Conservation (phyloP, 1,140 invertebrate genomes). For the Callitettix versicolor region DNA sequence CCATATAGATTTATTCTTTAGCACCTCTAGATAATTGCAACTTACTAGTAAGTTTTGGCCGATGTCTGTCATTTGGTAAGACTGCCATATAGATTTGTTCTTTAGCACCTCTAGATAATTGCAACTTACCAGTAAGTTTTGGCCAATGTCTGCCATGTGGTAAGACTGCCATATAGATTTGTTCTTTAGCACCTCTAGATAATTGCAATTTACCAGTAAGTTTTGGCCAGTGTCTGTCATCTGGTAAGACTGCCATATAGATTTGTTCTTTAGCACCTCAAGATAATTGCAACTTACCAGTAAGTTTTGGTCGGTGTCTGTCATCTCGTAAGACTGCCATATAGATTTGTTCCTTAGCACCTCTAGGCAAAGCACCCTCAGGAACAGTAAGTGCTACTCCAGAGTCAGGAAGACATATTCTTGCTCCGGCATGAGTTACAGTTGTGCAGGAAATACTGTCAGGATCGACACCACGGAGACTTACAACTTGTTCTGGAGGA, state of each 20-base stretch:
- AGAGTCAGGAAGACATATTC: constrained; percentile 67
- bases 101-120: constrained; percentile 62
- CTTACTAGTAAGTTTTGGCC: constrained; percentile 68
- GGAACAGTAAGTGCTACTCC: constrained; percentile 78
- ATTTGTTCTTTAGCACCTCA: no score
- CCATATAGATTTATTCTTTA: no score
- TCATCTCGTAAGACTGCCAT: constrained; percentile 82
- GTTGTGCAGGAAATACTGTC: constrained; percentile 46
- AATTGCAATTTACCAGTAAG: no score
- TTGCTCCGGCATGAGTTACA: constrained; percentile 59
- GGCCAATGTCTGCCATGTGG: no score
- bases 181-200: no score
- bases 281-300: constrained; percentile 45
- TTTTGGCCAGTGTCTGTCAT: no score
- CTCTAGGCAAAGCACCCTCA: constrained; percentile 73
- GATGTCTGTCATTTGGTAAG: constrained; percentile 78
- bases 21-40: no score
- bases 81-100: constrained; percentile 81
- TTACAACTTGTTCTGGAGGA: neutral
- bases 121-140: no score
- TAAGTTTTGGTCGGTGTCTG: constrained; percentile 71
- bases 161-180: no score
- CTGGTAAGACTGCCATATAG: no score
- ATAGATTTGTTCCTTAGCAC: constrained; percentile 73
- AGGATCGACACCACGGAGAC: constrained; percentile 31